Percentiles rank a stretch among this genome's conserved stretches.
These are phyloP conservation scores for Phalanger gymnotis DNA, from an alignment of 2,797 vertebrate genomes.

Conservation along the genomic window DNA sequence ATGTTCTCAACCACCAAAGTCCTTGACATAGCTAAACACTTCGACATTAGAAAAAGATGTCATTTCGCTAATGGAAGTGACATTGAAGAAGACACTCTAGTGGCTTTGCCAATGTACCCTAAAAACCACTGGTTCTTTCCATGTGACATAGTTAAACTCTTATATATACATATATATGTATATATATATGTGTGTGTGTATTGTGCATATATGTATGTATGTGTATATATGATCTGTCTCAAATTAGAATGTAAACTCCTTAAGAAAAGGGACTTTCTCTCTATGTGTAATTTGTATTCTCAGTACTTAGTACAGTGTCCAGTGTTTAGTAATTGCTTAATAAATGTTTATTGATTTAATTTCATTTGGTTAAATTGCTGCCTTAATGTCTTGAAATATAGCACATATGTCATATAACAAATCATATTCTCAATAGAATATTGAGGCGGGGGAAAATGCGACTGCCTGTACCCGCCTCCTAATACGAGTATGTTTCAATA, in stretches of 20 bases:
- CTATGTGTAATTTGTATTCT: background rate
- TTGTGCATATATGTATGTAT: no score
- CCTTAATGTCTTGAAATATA: background rate
- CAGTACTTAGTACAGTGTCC: background rate
- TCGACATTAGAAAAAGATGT: background rate
- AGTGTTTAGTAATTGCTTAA: background rate
- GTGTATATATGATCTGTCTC: background rate
- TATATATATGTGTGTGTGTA: no score
- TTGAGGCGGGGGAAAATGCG: background rate
- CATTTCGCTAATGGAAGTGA: background rate
- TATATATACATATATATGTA: background rate
- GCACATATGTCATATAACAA: background rate
- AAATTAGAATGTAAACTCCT: background rate
- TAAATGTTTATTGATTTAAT: background rate
- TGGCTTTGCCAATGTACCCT: background rate
- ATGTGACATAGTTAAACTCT: background rate
- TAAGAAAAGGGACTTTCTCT: background rate
- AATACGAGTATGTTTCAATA: background rate
- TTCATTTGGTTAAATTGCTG: background rate
- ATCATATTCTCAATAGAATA: background rate
- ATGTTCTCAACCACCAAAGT: background rate
- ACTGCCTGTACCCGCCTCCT: background rate
- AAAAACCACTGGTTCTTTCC: background rate
- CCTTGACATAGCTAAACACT: background rate
- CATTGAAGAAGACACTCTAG: background rate